phyloP scores from a whole-genome alignment of 2,888 invertebrate species.

The Folsomia manolachei region DNA sequence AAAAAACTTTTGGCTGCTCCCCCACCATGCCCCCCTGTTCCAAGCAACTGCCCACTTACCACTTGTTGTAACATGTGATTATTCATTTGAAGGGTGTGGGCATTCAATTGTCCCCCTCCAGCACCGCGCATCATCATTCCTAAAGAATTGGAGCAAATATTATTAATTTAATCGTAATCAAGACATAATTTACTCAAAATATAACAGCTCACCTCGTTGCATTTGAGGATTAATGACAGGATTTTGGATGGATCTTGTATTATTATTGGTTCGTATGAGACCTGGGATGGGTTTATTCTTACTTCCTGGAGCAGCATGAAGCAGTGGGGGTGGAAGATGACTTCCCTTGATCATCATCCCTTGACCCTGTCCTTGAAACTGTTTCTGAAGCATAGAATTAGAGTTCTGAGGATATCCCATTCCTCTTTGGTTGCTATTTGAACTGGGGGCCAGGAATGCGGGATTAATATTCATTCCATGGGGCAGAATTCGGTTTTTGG shows the following conservation, averaged over 20 bases:
- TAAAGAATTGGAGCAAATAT: no score
- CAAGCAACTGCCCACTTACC: conserved; percentile 33
- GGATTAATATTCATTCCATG: conserved; percentile 43
- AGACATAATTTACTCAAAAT: no score
- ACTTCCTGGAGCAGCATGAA: conserved; percentile 54
- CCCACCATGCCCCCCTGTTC: background rate
- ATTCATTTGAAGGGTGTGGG: conserved; percentile 29
- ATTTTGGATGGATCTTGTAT: conserved; percentile 33
- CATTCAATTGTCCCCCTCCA: conserved; percentile 4
- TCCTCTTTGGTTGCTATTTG: conserved; percentile 53
- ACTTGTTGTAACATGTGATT: conserved; percentile 46
- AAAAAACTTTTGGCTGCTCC: conserved; percentile 10
- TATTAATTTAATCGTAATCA: no score
- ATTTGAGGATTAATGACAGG: conserved; percentile 39
- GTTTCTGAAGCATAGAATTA: conserved; percentile 53
- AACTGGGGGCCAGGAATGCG: conserved; percentile 26
- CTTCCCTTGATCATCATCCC: conserved; percentile 26
- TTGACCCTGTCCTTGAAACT: conserved; percentile 23
- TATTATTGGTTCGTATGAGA: conserved; percentile 45
- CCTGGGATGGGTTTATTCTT: conserved; percentile 49
- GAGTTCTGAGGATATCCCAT: conserved; percentile 53
- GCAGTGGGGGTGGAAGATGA: conserved; percentile 55
- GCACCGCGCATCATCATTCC: conserved; percentile 30
- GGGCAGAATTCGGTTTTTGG: conserved; percentile 53
- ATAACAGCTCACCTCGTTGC: conserved; percentile 45